These are phyloP conservation scores for Pocillopora damicornis DNA, from an alignment of 64 coral and sea anemone species.

Conservation along the genomic window DNA sequence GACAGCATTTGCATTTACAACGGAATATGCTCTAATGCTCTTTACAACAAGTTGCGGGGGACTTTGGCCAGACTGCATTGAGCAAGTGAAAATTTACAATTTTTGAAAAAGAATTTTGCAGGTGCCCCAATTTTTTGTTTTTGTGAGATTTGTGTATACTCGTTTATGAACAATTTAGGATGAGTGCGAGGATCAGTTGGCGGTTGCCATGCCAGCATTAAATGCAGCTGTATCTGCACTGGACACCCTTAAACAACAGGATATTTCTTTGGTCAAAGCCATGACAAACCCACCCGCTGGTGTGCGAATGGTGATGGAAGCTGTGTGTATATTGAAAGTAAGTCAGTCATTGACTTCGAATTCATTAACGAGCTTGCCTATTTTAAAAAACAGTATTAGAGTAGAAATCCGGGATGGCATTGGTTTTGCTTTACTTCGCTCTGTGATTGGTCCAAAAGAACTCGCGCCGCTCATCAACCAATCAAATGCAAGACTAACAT, in stretches of 20 bases:
- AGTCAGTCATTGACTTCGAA: not conserved
- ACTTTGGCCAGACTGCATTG: too few relatives aligned
- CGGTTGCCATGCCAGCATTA: slow-evolving; percentile 91
- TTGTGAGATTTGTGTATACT: not conserved
- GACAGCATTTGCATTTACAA: too few relatives aligned
- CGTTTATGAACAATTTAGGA: slow-evolving; percentile 33
- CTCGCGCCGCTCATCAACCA: too few relatives aligned
- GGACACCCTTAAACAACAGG: slow-evolving; percentile 84
- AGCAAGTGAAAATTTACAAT: too few relatives aligned
- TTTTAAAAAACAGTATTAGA: too few relatives aligned
- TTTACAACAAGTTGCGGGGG: too few relatives aligned
- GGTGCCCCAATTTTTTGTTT: not conserved
- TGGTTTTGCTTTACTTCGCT: too few relatives aligned
- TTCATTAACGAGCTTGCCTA: not conserved
- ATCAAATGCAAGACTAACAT: too few relatives aligned
- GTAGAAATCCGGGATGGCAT: too few relatives aligned
- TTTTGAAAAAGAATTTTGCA: too few relatives aligned
- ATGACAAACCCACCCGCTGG: slow-evolving; percentile 92
- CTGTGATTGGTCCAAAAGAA: too few relatives aligned
- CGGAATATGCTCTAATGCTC: too few relatives aligned
- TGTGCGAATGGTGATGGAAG: slow-evolving; percentile 97
- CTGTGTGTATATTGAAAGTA: slow-evolving; percentile 96
- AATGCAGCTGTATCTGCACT: slow-evolving; percentile 86
- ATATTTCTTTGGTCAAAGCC: slow-evolving; percentile 86
- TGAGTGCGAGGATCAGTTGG: slow-evolving; percentile 90